Evolutionary conservation across 2,888 invertebrate genomes (phyloP), one percentile per base, ranked within the genome.

Genomic region (Hylaea fasciaria): DNA sequence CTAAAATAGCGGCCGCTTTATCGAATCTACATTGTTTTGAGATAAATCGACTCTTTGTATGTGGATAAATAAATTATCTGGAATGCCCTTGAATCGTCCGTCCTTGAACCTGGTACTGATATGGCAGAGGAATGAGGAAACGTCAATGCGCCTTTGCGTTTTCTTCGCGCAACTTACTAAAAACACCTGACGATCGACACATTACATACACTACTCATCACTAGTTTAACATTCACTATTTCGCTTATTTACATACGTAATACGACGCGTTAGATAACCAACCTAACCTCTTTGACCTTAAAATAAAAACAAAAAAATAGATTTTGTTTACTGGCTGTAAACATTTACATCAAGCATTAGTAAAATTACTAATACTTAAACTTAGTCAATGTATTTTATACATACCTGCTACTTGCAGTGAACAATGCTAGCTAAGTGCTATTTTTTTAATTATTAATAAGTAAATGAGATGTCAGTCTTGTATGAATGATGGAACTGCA

Each of bases 201-300:
- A 37, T 37, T n/a, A 12, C n/a, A 1, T 3, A 49, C 16, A 43
- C 32, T 10, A 11, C 29, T 44, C 35, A 51, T 22, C 41, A 44
- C 44, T n/a, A n/a, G n/a, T n/a, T n/a, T 32, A 45, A 47, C 45
- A 44, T 16, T 53, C 28, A 57, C 37, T 35, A 37, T 12, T 63
- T 60, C 41, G 29, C 53, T 37, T 57, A 44, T 59, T 62, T 60
- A 69, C 60, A 60, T 65, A 32, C 32, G 7, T 62, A 40, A 52
- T 61, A 11, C 39, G 53, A 66, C 60, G 78, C 13, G 69, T 87
- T 87, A 87, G 88, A 85, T 87, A 88, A 86, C 78, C 74, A 69
- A 75, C 70, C 72, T 88, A 89, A 89, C 89, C 88, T 88, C 74
- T 78, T 80, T 84, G 78, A 83, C 83, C 83, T 84, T 78, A 57